phyloP scores from a whole-genome alignment of 2,113 vertebrate genomes.

The Mirounga angustirostris region DNA sequence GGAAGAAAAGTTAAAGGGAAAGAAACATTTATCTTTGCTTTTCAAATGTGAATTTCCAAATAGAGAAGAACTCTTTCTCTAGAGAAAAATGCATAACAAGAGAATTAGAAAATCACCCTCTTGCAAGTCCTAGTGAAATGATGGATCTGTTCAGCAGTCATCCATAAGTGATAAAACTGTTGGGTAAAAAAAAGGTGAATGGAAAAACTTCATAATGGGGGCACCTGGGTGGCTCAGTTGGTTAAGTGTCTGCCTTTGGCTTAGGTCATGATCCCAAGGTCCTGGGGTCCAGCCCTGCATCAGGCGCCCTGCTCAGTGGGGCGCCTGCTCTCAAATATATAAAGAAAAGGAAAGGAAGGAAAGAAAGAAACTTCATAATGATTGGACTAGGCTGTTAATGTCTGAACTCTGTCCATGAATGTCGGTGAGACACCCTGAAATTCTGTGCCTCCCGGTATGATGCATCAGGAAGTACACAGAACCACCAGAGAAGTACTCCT shows the following conservation, averaged over 20 bases:
- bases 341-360: too few relatives aligned
- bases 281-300: neutral
- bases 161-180: neutral
- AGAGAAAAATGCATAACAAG: neutral
- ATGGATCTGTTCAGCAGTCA: neutral
- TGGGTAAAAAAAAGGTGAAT: neutral
- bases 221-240: too few relatives aligned
- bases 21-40: neutral
- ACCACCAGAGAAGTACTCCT: neutral
- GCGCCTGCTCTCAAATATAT: too few relatives aligned
- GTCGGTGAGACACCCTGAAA: neutral
- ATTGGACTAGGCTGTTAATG: neutral
- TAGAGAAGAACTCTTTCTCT: neutral
- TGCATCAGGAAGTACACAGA: neutral
- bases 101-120: neutral
- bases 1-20: neutral
- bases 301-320: neutral
- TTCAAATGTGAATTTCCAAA: constrained; percentile 27
- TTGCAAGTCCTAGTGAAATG: neutral
- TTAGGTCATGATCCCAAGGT: neutral
- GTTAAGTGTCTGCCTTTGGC: too few relatives aligned
- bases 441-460: neutral
- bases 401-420: neutral
- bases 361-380: neutral
- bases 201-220: neutral